Base-by-base conservation (phyloP, 2,888 invertebrate genomes). In the Drosophila atroscutellata region DNA sequence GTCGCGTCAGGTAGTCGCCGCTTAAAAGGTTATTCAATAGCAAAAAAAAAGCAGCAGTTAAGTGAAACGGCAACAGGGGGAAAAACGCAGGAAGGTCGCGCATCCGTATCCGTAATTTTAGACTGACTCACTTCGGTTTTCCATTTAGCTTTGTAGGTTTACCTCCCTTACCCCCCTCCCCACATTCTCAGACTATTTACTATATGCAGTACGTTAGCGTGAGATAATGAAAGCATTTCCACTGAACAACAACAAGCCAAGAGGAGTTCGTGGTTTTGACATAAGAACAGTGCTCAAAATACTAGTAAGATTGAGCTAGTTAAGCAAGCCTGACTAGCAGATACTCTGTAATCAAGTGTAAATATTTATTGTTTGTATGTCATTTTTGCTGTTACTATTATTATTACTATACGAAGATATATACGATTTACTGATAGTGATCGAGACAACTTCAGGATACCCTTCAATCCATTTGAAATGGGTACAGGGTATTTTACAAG, bases 201-300 rank as follows among this genome's bases (percentile, higher is more conserved):
- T 18, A 11, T 56, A 11, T 30, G 39, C 36, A 50, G 50, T 49
- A 26, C 36, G 47, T 75, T 64, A 59, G 61, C 77, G 72, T 66
- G 75, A 67, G 78, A 75, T 89, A 84, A 87, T 84, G 82, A 89
- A 84, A 89, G 79, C 76, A 89, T 86, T 80, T 84, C 65, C 72
- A 68, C 61, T 57, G 58, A 78, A 61, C 81, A 81, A 70, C 66
- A 76, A 73, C 59, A 71, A 67, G 73, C 74, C 51, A 72, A 58
- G 55, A 55, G 49, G 24, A 51, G 49, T 45, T 42, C 36, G n/a
- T 47, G 32, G 39, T 60, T 66, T 57, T 61, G 63, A 60, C 74
- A 72, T 63, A 71, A 64, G 80, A 76, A 60, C 63, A 65, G 11
- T 56, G 20, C 13, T 20, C 30, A 32, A 54, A 36, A 54, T 8